A percentile compares a stretch with the other conserved stretches of the same genome.
phyloP scores from a whole-genome alignment of 2,888 invertebrate genomes.

The Polia nebulosa region DNA sequence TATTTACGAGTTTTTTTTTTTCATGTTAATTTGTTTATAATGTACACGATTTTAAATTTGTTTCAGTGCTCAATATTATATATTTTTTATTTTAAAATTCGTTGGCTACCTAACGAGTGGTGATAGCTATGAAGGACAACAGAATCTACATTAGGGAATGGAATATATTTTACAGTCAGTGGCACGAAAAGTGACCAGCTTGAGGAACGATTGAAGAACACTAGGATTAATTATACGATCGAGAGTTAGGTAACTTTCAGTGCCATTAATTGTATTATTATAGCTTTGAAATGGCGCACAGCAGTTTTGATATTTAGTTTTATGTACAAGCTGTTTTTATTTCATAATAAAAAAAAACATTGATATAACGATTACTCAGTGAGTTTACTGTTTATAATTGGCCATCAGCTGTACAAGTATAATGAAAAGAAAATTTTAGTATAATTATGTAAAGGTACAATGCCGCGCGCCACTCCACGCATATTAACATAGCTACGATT shows the following conservation, averaged over 20 bases:
- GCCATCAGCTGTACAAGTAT: constrained; percentile 37
- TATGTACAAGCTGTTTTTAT: constrained; percentile 42
- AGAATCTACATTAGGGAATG: constrained; percentile 83
- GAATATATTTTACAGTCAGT: constrained; percentile 80
- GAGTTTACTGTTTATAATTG: background rate
- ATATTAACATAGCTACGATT: constrained; percentile 72
- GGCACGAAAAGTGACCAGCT: constrained; percentile 62
- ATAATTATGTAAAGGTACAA: constrained; percentile 38
- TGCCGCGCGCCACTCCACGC: constrained; percentile 65
- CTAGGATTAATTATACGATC: constrained; percentile 53
- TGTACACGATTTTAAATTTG: constrained; percentile 84
- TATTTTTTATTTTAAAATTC: constrained; percentile 86
- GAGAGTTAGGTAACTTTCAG: constrained; percentile 54
- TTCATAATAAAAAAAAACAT: background rate
- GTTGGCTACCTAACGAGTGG: constrained; percentile 89
- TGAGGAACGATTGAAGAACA: constrained; percentile 39
- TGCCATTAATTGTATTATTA: constrained; percentile 69
- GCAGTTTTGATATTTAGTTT: constrained; percentile 7
- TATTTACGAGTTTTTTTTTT: constrained; percentile 72
- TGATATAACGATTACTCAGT: background rate
- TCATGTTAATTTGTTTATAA: constrained; percentile 75
- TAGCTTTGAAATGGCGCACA: constrained; percentile 68
- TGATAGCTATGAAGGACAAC: constrained; percentile 84
- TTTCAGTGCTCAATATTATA: constrained; percentile 89
- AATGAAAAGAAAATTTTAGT: background rate